A percentile compares a stretch with the other conserved stretches of the same genome.
Conservation (phyloP, 2,797 vertebrate genomes). For the Danio jaintianensis region DNA sequence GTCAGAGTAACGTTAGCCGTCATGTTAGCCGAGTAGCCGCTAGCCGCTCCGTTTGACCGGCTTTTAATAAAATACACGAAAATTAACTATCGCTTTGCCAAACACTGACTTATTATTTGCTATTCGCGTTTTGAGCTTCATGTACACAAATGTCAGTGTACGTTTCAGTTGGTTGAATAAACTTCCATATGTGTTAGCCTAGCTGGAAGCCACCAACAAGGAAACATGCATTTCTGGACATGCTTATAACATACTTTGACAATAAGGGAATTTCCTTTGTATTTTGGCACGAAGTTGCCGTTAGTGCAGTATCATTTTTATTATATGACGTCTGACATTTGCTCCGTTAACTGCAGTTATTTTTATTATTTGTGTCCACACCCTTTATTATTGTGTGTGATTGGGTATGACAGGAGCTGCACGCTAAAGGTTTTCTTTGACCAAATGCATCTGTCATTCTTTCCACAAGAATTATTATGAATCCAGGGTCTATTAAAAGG, state of each 20-base stretch:
- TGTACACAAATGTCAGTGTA: not conserved
- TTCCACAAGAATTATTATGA: not conserved
- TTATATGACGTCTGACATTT: not conserved
- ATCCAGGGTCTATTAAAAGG: not conserved
- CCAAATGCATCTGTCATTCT: not conserved
- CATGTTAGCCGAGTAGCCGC: conserved; percentile 27
- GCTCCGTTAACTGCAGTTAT: not conserved
- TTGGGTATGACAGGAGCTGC: not conserved
- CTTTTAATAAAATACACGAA: conserved; percentile 34
- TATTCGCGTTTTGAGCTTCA: not conserved
- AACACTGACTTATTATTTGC: conserved; percentile 16
- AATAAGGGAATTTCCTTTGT: not conserved
- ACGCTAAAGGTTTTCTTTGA: not conserved
- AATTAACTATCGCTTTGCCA: not conserved
- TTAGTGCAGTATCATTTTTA: not conserved
- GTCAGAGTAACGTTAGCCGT: conserved; percentile 3
- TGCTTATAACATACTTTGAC: not conserved
- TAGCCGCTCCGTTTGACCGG: conserved; percentile 37
- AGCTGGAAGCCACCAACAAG: conserved; percentile 15
- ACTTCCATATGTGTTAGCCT: conserved; percentile 31
- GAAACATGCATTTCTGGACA: conserved; percentile 7
- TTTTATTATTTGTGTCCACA: not conserved
- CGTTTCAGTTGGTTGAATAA: not conserved
- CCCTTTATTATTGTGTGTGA: not conserved
- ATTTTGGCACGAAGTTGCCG: not conserved